Base-by-base conservation (phyloP, 2,888 invertebrate species). In the Pristionchus japonicus region DNA sequence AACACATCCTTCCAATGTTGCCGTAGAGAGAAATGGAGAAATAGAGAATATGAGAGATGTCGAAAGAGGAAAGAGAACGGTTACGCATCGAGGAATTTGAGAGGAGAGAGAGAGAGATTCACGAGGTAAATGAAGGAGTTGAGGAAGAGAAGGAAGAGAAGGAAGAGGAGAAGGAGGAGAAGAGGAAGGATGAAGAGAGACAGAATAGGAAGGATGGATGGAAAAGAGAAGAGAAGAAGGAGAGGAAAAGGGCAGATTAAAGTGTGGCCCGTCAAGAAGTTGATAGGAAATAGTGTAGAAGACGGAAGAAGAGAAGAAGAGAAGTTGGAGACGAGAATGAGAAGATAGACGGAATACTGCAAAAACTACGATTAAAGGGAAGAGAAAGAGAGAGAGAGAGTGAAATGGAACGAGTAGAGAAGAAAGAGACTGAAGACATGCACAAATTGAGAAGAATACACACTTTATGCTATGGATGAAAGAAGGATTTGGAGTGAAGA, bases 331-430 rank as follows among this genome's bases (percentile, higher is more conserved):
- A 61, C 57, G 4, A 17, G 43, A n/a, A n/a, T n/a, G n/a, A n/a
- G n/a, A n/a, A n/a, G n/a, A 61, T 23, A 83, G 43, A 61, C 7
- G 40, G 34, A 34, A 77, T 49, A 52, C 43, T 86, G 31, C 64
- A 34, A 67, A 61, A 67, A 67, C 64, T 67, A 47, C 64, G 89
- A 89, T 37, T 23, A 61, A 61, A 80, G 82, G 88, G 40, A 67
- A 87, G 86, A 85, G 83, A 89, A 86, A 82, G 67, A 49, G 67
- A 74, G 86, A 83, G 17, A 49, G 80, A 86, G 43, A 49, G 70
- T 61, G 70, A 82, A 34, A 74, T 80, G 52, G 85, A 88, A 87
- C 27, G 49, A 57, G 74, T 17, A 40, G 61, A 34, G 49, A 57
- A 52, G 67, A 61, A 49, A 85, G 34, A 88, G 67, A 52, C 27